Percentiles rank a stretch among this genome's conserved stretches.
Conservation (phyloP, 1,140 invertebrate species). For the Lordiphosa mommai region DNA sequence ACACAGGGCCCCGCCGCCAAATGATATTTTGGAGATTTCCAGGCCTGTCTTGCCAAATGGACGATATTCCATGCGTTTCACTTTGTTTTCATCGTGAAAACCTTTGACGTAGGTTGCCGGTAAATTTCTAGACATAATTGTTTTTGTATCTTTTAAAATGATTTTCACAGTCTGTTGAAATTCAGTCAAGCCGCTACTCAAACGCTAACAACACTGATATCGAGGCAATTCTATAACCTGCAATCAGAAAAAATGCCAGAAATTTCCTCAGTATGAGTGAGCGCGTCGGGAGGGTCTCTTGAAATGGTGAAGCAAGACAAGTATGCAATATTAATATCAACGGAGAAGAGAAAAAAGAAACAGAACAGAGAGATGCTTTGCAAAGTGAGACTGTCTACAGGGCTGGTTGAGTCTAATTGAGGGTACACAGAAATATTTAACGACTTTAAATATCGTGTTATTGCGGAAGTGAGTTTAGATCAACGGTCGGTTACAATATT, state of each 20-base stretch:
- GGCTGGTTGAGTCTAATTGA: constrained; percentile 1
- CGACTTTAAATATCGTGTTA: background rate
- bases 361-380: constrained; percentile 5
- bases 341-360: background rate
- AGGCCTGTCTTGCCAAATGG: constrained; percentile 82
- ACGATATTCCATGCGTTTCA: constrained; percentile 82
- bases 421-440: too few relatives aligned
- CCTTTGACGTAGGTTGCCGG: constrained; percentile 82
- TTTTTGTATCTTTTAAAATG: background rate
- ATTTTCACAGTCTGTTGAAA: constrained; percentile 22
- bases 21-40: constrained; percentile 82
- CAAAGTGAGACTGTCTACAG: background rate
- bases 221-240: background rate
- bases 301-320: background rate
- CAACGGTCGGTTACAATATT: too few relatives aligned
- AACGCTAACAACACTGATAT: background rate
- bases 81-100: constrained; percentile 82
- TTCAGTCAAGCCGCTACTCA: background rate
- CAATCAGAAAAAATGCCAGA: background rate
- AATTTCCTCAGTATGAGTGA: background rate
- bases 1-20: constrained; percentile 80
- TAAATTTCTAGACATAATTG: constrained; percentile 50
- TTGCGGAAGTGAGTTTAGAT: too few relatives aligned
- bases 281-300: background rate
- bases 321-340: background rate